Evolutionary conservation across 2,797 vertebrate genomes (phyloP), one percentile per base, ranked within the genome.

Genomic region (Melanotaenia parkinsoni): DNA sequence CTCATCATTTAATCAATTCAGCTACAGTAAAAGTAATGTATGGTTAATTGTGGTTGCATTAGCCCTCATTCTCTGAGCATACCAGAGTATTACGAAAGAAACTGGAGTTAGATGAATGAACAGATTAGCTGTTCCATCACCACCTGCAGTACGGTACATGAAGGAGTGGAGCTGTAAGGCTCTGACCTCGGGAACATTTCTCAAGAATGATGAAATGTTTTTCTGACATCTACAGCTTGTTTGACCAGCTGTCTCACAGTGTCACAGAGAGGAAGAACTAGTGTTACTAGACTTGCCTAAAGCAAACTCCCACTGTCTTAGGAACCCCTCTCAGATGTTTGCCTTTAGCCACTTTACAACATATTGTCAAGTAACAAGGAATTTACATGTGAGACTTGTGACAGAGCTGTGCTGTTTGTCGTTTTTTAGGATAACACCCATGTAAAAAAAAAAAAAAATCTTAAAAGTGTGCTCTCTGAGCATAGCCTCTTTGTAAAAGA

Each of bases 161-260:
- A 61, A 74, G 79, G 71, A 66, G 71, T 58, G 69, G 64, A 54
- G 74, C 53, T 50, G 43, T 58, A 45, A 47, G 67, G 53, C 53
- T 63, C 50, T 65, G 61, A 53, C 68, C 85, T 79, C 37, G 51
- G 57, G 43, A 54, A 54, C 60, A 37, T 75, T 67, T 50, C 69
- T 72, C 16, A 82, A 64, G 82, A 80, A 76, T 78, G 67, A 67
- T 61, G 59, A 75, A n/a, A 40, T 76, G 77, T 84, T 81, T 79
- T 74, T 73, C 4, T 70, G 64, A 70, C 56, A 64, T 75, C 67
- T 74, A 1, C 54, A 72, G 71, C 86, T 80, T 85, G 87, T 91
- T 88, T 82, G 76, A 88, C 88, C 81, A 86, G 91, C 87, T 89
- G 78, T 78, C 53, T 70, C 67, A 56, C 63, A 60, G 37, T 67